Percentiles rank a stretch among this genome's conserved stretches.
These are phyloP conservation scores for Synergus itoensis DNA, from an alignment of 2,888 invertebrate genomes.

Conservation along the genomic window DNA sequence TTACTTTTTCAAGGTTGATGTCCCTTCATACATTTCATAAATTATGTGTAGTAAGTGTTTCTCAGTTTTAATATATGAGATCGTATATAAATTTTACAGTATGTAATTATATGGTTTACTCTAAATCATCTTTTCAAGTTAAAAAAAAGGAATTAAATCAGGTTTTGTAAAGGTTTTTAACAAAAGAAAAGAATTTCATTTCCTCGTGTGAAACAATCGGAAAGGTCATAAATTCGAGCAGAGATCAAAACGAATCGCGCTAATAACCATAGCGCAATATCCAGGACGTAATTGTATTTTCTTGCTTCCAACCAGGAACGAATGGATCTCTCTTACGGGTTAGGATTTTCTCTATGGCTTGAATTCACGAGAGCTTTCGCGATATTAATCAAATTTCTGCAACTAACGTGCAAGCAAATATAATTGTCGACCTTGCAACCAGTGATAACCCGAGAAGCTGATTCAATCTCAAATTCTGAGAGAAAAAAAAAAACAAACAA, in stretches of 20 bases:
- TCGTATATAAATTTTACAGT: no score
- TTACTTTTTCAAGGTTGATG: background rate
- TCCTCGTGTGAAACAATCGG: background rate
- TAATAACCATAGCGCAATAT: conserved; percentile 5
- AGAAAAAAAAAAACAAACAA: background rate
- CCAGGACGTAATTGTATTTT: conserved; percentile 57
- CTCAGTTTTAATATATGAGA: no score
- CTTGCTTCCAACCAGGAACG: conserved; percentile 46
- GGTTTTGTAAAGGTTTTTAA: background rate
- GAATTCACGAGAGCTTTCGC: background rate
- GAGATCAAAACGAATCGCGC: conserved; percentile 50
- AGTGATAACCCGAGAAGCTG: background rate
- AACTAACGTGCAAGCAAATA: background rate
- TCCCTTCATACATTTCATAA: background rate
- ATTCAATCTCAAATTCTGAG: background rate
- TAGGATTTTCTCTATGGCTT: background rate
- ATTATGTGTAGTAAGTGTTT: no score
- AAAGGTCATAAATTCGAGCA: conserved; percentile 53
- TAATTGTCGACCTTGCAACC: background rate
- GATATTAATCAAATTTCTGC: conserved; percentile 8
- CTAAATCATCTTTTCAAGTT: no score
- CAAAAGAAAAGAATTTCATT: background rate
- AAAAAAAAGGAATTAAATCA: background rate
- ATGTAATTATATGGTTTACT: no score
- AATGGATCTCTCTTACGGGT: background rate